Evolutionary conservation across 2,797 vertebrate species (phyloP).

Genomic region (Eospalax fontanierii): DNA sequence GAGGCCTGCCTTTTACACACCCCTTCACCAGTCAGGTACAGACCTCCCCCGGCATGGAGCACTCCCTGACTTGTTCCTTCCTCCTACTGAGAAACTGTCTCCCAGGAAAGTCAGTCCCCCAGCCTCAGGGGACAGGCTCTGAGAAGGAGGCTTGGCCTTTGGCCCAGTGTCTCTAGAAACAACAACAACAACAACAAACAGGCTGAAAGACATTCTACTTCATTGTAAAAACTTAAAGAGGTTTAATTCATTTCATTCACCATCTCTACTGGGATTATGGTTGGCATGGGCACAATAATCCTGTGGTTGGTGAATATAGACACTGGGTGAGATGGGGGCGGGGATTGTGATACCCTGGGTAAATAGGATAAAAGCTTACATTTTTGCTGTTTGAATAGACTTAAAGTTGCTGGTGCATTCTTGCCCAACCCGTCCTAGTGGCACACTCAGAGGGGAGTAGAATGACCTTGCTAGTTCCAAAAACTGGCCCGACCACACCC

Average conservation of each 20-base stretch:
- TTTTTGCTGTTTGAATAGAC: too few relatives aligned
- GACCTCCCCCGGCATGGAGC: not conserved
- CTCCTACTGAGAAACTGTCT: conserved; percentile 25
- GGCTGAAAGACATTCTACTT: not conserved
- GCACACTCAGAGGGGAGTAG: too few relatives aligned
- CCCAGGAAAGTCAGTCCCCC: not conserved
- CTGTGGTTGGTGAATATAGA: not conserved
- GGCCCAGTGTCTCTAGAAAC: conserved; percentile 46
- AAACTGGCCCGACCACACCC: too few relatives aligned
- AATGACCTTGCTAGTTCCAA: too few relatives aligned
- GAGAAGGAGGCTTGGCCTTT: conserved; percentile 46
- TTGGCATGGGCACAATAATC: not conserved
- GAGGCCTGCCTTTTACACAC: not conserved
- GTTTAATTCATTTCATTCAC: not conserved
- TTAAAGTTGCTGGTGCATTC: too few relatives aligned
- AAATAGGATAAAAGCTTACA: too few relatives aligned
- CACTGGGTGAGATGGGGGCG: too few relatives aligned
- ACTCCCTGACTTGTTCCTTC: not conserved
- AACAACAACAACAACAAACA: not conserved
- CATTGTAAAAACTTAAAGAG: not conserved
- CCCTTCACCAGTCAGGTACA: rapidly evolving
- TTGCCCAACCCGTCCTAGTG: too few relatives aligned
- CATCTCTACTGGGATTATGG: not conserved
- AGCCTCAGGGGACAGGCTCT: not conserved
- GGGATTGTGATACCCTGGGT: too few relatives aligned